Conservation (phyloP, 2,888 invertebrate species). For the Odontothrips loti region DNA sequence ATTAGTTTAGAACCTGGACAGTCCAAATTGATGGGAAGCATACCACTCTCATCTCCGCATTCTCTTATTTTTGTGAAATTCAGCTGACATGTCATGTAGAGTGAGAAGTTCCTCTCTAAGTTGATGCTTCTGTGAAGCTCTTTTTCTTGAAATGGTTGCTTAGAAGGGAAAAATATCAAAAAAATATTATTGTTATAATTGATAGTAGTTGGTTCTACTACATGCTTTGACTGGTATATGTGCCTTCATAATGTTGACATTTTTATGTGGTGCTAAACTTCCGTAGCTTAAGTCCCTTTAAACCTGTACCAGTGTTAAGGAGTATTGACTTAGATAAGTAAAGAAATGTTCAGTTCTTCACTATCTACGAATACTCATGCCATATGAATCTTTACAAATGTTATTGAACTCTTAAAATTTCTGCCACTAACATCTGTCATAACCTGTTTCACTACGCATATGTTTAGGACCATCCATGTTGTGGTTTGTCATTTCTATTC, state of each 20-base stretch:
- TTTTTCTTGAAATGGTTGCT: background rate
- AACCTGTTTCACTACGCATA: background rate
- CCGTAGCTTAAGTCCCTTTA: background rate
- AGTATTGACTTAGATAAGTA: background rate
- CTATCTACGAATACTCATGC: too few relatives aligned
- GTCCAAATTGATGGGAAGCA: background rate
- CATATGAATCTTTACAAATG: background rate
- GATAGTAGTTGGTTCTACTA: background rate
- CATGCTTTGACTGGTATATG: background rate
- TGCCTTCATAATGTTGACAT: background rate
- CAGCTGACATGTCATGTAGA: background rate
- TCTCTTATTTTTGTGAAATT: background rate
- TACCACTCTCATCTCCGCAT: background rate
- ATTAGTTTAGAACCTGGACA: background rate
- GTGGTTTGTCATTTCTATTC: too few relatives aligned
- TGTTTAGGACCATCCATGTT: too few relatives aligned
- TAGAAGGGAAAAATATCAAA: background rate
- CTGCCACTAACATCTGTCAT: background rate
- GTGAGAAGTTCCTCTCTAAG: background rate
- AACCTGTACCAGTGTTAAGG: background rate
- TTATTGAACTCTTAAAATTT: background rate
- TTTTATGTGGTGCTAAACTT: background rate
- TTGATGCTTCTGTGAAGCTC: background rate
- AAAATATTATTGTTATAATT: background rate
- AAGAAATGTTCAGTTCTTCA: background rate